Conservation (phyloP, 2,888 invertebrate species). For the Formica aserva region DNA sequence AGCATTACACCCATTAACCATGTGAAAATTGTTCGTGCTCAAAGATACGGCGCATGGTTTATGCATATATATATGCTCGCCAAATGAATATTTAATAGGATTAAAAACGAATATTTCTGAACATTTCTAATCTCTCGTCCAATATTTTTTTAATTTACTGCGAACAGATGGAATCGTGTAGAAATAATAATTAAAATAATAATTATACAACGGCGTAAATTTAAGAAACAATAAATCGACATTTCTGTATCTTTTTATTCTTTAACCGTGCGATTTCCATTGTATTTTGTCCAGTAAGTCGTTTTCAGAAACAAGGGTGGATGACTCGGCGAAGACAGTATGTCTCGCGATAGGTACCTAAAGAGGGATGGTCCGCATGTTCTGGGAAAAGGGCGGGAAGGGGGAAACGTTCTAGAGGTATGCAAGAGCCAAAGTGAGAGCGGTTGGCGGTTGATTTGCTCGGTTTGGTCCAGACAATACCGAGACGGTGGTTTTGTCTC, state of each 20-base stretch:
- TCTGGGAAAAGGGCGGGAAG: slow-evolving; percentile 35
- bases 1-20: background rate
- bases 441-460: slow-evolving; percentile 82
- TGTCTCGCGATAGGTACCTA: slow-evolving; percentile 60
- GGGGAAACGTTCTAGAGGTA: slow-evolving; percentile 49
- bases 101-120: background rate
- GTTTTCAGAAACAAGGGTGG: slow-evolving; percentile 49
- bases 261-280: slow-evolving; percentile 28
- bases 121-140: background rate
- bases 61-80: background rate
- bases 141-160: background rate
- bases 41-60: background rate
- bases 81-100: background rate
- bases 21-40: background rate
- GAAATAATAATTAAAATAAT: background rate
- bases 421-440: slow-evolving; percentile 60
- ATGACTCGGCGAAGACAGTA: slow-evolving; percentile 60
- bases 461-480: slow-evolving; percentile 82
- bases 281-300: slow-evolving; percentile 40
- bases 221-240: background rate
- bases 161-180: background rate
- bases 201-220: background rate
- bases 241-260: background rate
- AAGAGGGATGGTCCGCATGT: slow-evolving; percentile 65
- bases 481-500: slow-evolving; percentile 83